These are phyloP conservation scores for Psix sp. DNA, from an alignment of 1,140 invertebrate genomes.

Conservation along the genomic window DNA sequence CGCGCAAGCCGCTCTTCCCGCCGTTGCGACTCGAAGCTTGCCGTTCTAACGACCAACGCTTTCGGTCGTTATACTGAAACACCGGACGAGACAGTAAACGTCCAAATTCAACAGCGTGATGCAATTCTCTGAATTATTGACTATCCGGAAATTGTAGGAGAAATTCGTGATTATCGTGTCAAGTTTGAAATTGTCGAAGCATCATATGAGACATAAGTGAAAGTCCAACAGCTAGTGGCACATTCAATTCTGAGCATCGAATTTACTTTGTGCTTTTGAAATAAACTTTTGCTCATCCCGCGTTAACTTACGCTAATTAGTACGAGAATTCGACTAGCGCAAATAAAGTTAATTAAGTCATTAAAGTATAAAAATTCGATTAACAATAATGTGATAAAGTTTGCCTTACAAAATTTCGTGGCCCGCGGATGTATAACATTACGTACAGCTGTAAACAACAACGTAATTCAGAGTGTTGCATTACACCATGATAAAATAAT, in stretches of 20 bases:
- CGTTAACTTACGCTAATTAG: constrained; percentile 15
- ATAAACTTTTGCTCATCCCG: constrained; percentile 28
- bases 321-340: constrained; percentile 8
- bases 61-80: constrained; percentile 53
- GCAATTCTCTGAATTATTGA: constrained; percentile 58
- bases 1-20: constrained; percentile 33
- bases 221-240: constrained; percentile 17
- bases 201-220: constrained; percentile 44
- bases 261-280: constrained; percentile 26
- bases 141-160: constrained; percentile 51
- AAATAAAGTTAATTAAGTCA: constrained; percentile 15
- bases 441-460: too few relatives aligned
- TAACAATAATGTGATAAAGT: constrained; percentile 1
- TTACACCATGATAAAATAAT: not conserved
- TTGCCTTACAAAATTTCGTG: too few relatives aligned
- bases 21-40: constrained; percentile 48
- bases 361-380: constrained; percentile 13
- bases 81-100: constrained; percentile 52
- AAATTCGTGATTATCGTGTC: constrained; percentile 58
- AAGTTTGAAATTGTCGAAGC: constrained; percentile 55
- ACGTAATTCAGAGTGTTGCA: too few relatives aligned
- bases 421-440: too few relatives aligned
- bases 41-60: constrained; percentile 54
- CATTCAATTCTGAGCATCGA: constrained; percentile 31
- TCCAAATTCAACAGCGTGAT: constrained; percentile 53